These are phyloP conservation scores for Watsonalla binaria DNA, from an alignment of 2,888 invertebrate genomes.

Conservation along the genomic window DNA sequence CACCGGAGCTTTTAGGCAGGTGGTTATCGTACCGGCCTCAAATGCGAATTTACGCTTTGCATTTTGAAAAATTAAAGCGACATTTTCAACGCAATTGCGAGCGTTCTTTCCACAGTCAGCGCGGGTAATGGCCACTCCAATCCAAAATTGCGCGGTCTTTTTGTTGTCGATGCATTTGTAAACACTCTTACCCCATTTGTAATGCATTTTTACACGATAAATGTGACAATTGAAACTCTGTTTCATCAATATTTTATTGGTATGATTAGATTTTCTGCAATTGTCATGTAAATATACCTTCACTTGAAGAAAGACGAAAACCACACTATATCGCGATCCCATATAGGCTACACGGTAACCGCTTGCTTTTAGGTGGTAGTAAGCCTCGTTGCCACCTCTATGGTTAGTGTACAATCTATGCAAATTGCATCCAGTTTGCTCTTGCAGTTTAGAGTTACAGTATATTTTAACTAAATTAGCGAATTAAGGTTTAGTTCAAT, in stretches of 20 bases:
- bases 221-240: constrained; percentile 19
- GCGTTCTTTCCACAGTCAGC: constrained; percentile 64
- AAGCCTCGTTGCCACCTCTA: too few species aligned
- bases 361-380: too few species aligned
- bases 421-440: too few species aligned
- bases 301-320: too few species aligned
- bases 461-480: too few species aligned
- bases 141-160: constrained; percentile 60
- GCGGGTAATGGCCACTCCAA: constrained; percentile 74
- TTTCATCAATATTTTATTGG: not conserved
- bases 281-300: too few species aligned
- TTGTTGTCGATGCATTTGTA: constrained; percentile 58
- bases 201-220: constrained; percentile 36
- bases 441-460: too few species aligned
- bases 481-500: too few species aligned
- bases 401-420: too few species aligned
- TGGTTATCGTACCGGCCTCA: constrained; percentile 64
- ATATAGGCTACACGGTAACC: too few species aligned
- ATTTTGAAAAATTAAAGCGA: constrained; percentile 75
- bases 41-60: constrained; percentile 72
- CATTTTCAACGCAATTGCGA: constrained; percentile 72
- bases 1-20: constrained; percentile 68
- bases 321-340: too few species aligned
- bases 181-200: constrained; percentile 42
- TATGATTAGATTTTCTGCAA: too few species aligned